phyloP scores from a whole-genome alignment of 2,113 vertebrate species.

The Acrocephalus kingi region DNA sequence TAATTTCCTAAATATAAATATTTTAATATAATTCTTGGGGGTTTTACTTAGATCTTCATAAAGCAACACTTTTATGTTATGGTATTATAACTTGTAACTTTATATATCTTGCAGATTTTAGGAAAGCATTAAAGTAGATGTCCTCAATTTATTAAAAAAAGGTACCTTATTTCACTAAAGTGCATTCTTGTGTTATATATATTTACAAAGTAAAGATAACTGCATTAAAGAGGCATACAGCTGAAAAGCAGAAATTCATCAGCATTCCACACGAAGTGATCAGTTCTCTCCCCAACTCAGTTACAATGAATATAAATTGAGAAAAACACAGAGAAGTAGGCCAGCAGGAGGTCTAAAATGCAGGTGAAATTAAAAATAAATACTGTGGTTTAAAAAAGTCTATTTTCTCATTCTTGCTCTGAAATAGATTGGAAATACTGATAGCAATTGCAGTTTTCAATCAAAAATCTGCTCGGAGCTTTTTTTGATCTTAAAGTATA shows the following conservation, averaged over 20 bases:
- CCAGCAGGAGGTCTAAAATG: not conserved
- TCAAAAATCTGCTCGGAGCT: not conserved
- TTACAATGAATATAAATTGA: conserved; percentile 14
- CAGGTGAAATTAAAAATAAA: conserved; percentile 50
- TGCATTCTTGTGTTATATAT: not conserved
- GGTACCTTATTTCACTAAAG: not conserved
- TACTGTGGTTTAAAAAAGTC: not conserved
- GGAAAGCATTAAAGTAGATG: not conserved
- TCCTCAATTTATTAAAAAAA: not conserved
- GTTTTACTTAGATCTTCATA: not conserved
- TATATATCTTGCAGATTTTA: not conserved
- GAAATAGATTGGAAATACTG: conserved; percentile 8
- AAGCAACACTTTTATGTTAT: not conserved
- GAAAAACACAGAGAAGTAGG: not conserved
- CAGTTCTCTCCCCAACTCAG: not conserved
- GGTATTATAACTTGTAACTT: not conserved
- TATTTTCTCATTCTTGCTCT: not conserved
- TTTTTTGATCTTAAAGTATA: not conserved
- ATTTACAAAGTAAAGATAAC: not conserved
- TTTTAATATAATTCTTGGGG: not conserved
- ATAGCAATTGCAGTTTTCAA: not conserved
- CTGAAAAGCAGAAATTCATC: not conserved
- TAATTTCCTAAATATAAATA: not conserved
- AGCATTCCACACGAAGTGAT: not conserved
- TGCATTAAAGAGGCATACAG: not conserved